Evolutionary conservation across 2,113 vertebrate species (phyloP).

Genomic region (Sturnira hondurensis): DNA sequence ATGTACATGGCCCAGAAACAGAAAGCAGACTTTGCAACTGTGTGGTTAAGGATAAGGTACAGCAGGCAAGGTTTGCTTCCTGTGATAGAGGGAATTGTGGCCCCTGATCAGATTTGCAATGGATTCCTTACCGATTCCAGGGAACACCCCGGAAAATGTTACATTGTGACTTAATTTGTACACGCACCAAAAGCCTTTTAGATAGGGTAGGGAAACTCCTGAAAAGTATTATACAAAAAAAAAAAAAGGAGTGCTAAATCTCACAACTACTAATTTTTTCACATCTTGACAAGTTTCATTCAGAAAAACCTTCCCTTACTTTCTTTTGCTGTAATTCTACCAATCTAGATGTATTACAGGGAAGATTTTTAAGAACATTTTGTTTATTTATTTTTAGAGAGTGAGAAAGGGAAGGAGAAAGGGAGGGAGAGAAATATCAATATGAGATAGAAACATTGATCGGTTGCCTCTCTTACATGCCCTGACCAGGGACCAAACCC

Average conservation of each 20-base stretch:
- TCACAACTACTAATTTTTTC: neutral
- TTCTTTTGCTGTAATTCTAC: neutral
- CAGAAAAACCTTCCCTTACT: neutral
- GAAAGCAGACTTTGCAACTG: conserved; percentile 1
- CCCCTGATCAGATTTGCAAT: conserved; percentile 9
- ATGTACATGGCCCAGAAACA: neutral
- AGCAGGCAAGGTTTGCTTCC: neutral
- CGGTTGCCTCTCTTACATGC: too few species aligned
- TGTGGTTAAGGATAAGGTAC: neutral
- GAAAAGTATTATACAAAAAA: neutral
- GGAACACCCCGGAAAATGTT: neutral
- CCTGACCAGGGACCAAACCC: too few species aligned
- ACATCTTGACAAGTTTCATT: neutral
- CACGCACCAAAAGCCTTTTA: neutral
- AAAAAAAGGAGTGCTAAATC: neutral
- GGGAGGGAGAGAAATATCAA: too few species aligned
- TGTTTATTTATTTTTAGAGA: too few species aligned
- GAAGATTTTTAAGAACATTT: too few species aligned
- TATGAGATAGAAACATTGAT: too few species aligned
- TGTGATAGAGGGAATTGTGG: neutral
- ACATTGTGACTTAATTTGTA: neutral
- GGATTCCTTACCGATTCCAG: neutral
- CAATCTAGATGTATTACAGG: neutral
- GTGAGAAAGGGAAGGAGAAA: too few species aligned
- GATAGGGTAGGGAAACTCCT: conserved; percentile 12